A percentile compares a stretch with the other conserved stretches of the same genome.
Conservation (phyloP, 2,888 invertebrate species). For the Xestia ashworthii region DNA sequence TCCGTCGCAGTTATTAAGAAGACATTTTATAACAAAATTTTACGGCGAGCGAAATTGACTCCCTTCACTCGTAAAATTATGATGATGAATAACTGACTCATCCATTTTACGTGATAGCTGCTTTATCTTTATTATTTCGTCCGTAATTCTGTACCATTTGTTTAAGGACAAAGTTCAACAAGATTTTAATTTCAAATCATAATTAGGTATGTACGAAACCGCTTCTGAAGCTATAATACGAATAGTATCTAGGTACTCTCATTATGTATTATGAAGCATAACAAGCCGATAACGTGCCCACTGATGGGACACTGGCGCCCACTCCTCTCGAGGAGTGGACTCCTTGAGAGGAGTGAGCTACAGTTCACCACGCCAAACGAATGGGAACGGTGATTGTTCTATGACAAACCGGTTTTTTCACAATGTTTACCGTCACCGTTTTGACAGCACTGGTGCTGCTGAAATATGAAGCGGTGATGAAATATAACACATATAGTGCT, state of each 20-base stretch:
- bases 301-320: neutral
- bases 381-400: neutral
- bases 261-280: neutral
- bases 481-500: neutral
- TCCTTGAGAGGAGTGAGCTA: neutral
- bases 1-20: slow-evolving; percentile 43
- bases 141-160: slow-evolving; percentile 22
- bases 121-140: slow-evolving; percentile 39
- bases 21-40: slow-evolving; percentile 47
- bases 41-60: slow-evolving; percentile 47
- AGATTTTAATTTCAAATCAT: neutral
- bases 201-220: neutral
- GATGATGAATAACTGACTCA: slow-evolving; percentile 55
- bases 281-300: neutral
- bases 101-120: slow-evolving; percentile 23
- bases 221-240: no score
- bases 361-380: neutral
- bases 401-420: neutral
- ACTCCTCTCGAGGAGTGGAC: no score
- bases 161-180: neutral
- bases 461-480: neutral
- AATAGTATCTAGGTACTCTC: neutral
- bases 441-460: neutral
- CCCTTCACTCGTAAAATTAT: slow-evolving; percentile 54
- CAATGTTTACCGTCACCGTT: neutral